Conservation (phyloP, 1,140 invertebrate species). For the Habropoda laboriosa region DNA sequence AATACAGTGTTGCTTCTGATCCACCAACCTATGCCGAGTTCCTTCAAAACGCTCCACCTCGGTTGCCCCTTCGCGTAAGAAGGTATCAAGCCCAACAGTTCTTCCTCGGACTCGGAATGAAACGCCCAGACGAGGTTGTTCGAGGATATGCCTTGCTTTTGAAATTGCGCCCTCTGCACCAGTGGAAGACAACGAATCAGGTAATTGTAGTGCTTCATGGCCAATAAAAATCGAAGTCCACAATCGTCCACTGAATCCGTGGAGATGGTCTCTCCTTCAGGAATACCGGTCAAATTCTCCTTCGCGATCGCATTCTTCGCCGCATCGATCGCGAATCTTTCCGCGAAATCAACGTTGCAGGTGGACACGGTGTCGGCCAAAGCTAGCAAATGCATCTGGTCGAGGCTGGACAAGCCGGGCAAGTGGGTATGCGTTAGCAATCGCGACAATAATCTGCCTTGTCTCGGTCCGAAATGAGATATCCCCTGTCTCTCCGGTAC, state of each 20-base stretch:
- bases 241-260: slow-evolving; percentile 97
- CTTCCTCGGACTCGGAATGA: slow-evolving; percentile 99
- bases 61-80: slow-evolving; percentile 91
- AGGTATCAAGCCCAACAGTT: slow-evolving; percentile 94
- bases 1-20: slow-evolving; percentile 93
- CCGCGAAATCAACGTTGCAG: slow-evolving; percentile 93
- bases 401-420: slow-evolving; percentile 97
- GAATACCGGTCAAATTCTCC: slow-evolving; percentile 85
- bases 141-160: slow-evolving; percentile 94
- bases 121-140: slow-evolving; percentile 99
- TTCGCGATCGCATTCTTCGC: slow-evolving; percentile 87
- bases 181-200: slow-evolving; percentile 93
- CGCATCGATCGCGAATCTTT: slow-evolving; percentile 90
- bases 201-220: slow-evolving; percentile 99
- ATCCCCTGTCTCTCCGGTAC: slow-evolving; percentile 87
- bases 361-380: slow-evolving; percentile 98
- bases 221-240: slow-evolving; percentile 96
- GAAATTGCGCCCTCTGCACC: slow-evolving; percentile 92
- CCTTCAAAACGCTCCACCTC: slow-evolving; percentile 95
- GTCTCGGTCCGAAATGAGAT: slow-evolving; percentile 91
- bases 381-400: slow-evolving; percentile 99
- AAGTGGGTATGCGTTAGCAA: slow-evolving; percentile 97
- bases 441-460: slow-evolving; percentile 91
- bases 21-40: slow-evolving; percentile 98
- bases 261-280: slow-evolving; percentile 84